Base-by-base conservation (phyloP, 2,113 vertebrate species). In the Leptosomus discolor region DNA sequence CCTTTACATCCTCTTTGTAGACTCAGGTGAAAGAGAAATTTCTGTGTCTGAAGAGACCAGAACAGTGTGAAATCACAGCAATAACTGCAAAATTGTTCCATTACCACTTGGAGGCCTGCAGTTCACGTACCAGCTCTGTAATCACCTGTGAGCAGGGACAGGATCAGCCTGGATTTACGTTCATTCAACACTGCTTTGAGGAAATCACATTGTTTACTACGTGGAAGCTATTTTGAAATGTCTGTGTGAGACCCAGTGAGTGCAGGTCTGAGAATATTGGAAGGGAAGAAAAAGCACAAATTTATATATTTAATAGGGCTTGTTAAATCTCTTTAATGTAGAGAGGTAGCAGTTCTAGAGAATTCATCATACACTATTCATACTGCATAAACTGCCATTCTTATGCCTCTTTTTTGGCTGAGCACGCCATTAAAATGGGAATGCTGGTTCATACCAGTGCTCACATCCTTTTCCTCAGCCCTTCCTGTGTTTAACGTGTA, bases 61-160 rank as follows among this genome's bases (percentile, higher is more conserved):
- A 0, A 0, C 6, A 78, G 60, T 65, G 24, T 56, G 30, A 90
- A 63, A 57, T 20, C 14, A 11, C 1, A 50, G 67, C 1, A 1
- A 53, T 46, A 58, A 23, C 26, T 67, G 61, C 30, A 61, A 36
- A 88, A 60, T 50, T 32, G 9, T 79, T 92, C 70, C 11, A 15
- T 39, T 36, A 32, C 15, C 0, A 0, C 45, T 90, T 18, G 10
- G 50, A 81, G 37, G 26, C 26, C 48, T 54, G 22, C 20, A 6
- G 2, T 56, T 45, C 71, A n/a, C 2, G 1, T 0, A 16, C 24
- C 32, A 32, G 32, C 41, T 48, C 64, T 74, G 23, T n/a, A 85
- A 65, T 20, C 4, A 24, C n/a, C 41, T 71, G 48, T 26, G 21
- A 50, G n/a, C 29, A 53, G 17, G 24, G 21, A 18, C 45, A 61